A percentile compares a stretch with the other conserved stretches of the same genome.
Conservation (phyloP, 2,888 invertebrate genomes). For the Sericinus montela region DNA sequence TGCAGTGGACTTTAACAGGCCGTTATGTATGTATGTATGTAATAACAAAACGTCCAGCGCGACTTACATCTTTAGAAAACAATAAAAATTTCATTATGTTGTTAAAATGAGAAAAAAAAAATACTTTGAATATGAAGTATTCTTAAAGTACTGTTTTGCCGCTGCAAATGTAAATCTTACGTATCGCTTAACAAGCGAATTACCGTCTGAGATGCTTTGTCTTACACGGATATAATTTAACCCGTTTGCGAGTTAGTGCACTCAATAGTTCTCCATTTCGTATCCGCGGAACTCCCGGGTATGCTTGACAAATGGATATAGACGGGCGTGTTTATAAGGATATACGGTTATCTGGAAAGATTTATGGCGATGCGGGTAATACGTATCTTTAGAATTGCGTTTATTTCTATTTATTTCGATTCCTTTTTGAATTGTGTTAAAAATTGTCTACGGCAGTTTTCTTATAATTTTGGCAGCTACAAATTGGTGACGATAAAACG, state of each 20-base stretch:
- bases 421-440: too few species aligned
- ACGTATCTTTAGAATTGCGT: background rate
- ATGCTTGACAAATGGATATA: constrained; percentile 16
- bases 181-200: constrained; percentile 17
- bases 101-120: too few species aligned
- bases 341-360: constrained; percentile 5
- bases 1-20: too few species aligned
- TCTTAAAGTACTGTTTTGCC: background rate
- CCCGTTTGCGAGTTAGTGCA: constrained; percentile 14
- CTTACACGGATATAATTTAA: constrained; percentile 16
- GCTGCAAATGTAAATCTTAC: constrained; percentile 14
- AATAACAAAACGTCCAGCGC: too few species aligned
- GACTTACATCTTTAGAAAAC: too few species aligned
- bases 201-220: constrained; percentile 12
- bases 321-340: constrained; percentile 12
- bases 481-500: too few species aligned
- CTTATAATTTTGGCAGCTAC: too few species aligned
- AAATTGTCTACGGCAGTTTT: too few species aligned
- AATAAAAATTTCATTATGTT: too few species aligned
- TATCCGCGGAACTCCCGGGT: constrained; percentile 6
- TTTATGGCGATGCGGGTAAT: constrained; percentile 7
- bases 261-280: constrained; percentile 1
- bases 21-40: too few species aligned
- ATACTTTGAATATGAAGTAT: too few species aligned
- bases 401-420: background rate